A percentile compares a stretch with the other conserved stretches of the same genome.
These are phyloP conservation scores for Bufotes viridis DNA, from an alignment of 2,797 vertebrate genomes.

Conservation along the genomic window DNA sequence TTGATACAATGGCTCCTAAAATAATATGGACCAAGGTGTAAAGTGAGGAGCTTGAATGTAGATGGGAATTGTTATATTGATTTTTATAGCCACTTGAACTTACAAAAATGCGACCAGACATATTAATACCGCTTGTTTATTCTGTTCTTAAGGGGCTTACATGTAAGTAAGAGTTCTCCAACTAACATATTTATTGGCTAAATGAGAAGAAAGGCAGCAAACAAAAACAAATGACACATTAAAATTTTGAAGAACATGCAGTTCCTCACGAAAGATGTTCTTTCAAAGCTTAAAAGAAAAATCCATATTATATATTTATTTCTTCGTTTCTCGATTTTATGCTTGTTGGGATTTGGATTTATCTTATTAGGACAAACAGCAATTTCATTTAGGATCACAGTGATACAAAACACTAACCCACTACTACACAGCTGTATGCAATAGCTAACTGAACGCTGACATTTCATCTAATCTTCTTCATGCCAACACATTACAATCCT, in stretches of 20 bases:
- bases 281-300: conserved; percentile 29
- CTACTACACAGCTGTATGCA: conserved; percentile 60
- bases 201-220: conserved; percentile 4
- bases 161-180: conserved; percentile 30
- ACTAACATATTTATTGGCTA: neutral
- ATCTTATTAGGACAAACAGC: conserved; percentile 56
- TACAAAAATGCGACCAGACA: conserved; percentile 76
- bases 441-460: neutral
- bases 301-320: neutral
- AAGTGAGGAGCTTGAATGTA: conserved; percentile 73
- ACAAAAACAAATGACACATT: conserved; percentile 31
- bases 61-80: conserved; percentile 85
- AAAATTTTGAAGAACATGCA: conserved; percentile 60
- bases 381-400: conserved; percentile 63
- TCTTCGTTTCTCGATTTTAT: conserved; percentile 57
- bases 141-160: conserved; percentile 57
- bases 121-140: conserved; percentile 74
- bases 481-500: neutral
- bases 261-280: neutral
- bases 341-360: conserved; percentile 31
- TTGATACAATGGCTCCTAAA: conserved; percentile 74
- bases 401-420: conserved; percentile 63
- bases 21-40: conserved; percentile 74
- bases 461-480: conserved; percentile 8
- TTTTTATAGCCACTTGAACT: conserved; percentile 77